Conservation (phyloP, 2,888 invertebrate species). For the Dryomyza anilis region DNA sequence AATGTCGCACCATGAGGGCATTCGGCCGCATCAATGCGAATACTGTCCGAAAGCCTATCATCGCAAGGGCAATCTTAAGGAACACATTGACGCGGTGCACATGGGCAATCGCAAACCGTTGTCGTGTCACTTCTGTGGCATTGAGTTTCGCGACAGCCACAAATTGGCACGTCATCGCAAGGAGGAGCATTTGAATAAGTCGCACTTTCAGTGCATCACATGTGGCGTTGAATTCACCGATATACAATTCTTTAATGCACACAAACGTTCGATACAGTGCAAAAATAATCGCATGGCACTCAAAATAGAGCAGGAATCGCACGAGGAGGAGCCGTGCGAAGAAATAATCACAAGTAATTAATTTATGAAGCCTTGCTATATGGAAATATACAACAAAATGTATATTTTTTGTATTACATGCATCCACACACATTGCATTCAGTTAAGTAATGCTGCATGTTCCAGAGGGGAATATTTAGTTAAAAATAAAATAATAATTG, state of each 20-base stretch:
- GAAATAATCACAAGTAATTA: too few relatives aligned
- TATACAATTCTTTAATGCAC: slow-evolving; percentile 54
- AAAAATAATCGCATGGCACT: slow-evolving; percentile 50
- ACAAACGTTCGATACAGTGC: slow-evolving; percentile 54
- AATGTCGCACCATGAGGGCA: slow-evolving; percentile 54
- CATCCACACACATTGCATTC: too few relatives aligned
- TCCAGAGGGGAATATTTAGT: too few relatives aligned
- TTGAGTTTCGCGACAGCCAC: slow-evolving; percentile 55
- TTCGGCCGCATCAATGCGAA: slow-evolving; percentile 49
- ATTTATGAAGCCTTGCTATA: too few relatives aligned
- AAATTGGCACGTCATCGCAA: slow-evolving; percentile 56
- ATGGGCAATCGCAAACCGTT: slow-evolving; percentile 53
- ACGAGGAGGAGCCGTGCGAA: not conserved
- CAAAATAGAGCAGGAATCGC: slow-evolving; percentile 32
- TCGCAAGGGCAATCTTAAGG: slow-evolving; percentile 53
- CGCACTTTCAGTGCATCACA: slow-evolving; percentile 46
- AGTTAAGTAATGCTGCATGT: too few relatives aligned
- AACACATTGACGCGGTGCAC: slow-evolving; percentile 53
- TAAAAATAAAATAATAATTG: not conserved
- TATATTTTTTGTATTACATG: too few relatives aligned
- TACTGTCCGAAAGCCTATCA: slow-evolving; percentile 54
- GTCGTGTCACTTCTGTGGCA: slow-evolving; percentile 53
- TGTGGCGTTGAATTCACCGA: slow-evolving; percentile 55
- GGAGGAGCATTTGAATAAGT: slow-evolving; percentile 50
- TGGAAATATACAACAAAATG: too few relatives aligned